These are phyloP conservation scores for Watersipora subatra DNA, from an alignment of 1,140 invertebrate genomes.

Conservation along the genomic window DNA sequence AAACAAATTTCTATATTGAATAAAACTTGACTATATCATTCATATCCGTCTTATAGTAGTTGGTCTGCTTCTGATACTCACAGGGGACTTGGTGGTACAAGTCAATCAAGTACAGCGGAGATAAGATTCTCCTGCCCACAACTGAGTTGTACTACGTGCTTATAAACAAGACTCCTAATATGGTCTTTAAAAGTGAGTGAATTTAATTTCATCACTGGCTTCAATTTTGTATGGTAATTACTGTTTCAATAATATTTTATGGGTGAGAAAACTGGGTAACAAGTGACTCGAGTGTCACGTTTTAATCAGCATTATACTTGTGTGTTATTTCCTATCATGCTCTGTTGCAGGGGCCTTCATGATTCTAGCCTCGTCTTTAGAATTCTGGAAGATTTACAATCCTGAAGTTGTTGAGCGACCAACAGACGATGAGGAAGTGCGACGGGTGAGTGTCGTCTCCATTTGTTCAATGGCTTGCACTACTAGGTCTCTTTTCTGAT, in stretches of 20 bases:
- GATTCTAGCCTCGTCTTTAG: slow-evolving; percentile 86
- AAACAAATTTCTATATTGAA: no score
- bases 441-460: slow-evolving; percentile 50
- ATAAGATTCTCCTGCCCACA: slow-evolving; percentile 86
- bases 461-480: background rate
- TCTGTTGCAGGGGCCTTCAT: slow-evolving; percentile 63
- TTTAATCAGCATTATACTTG: no score
- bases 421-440: slow-evolving; percentile 88
- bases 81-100: slow-evolving; percentile 95
- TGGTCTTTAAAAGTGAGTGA: slow-evolving; percentile 66
- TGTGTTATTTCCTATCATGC: no score
- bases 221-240: background rate
- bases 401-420: slow-evolving; percentile 81
- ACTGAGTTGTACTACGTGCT: slow-evolving; percentile 90
- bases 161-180: slow-evolving; percentile 84
- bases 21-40: no score
- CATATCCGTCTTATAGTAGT: no score
- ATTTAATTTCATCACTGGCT: no score
- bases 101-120: slow-evolving; percentile 87
- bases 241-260: background rate
- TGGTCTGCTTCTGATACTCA: no score
- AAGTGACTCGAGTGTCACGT: background rate
- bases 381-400: slow-evolving; percentile 89
- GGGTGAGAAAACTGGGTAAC: background rate
- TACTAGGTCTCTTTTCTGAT: background rate